Conservation (phyloP, 2,113 vertebrate species). For the Lethenteron reissneri region DNA sequence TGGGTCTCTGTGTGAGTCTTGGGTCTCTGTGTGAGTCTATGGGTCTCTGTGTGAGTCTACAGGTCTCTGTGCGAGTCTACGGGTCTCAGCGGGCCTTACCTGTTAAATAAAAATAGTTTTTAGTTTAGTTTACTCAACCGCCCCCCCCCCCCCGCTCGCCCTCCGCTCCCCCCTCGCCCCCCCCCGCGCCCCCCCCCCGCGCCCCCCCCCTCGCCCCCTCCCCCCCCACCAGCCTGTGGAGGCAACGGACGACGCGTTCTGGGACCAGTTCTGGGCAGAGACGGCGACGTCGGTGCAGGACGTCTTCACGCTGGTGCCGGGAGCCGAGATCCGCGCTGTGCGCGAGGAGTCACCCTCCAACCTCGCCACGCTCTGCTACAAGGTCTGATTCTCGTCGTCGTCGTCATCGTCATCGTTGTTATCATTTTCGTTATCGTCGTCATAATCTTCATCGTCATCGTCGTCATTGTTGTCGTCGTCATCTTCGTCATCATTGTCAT, state of each 20-base stretch:
- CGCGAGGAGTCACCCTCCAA: constrained; percentile 92
- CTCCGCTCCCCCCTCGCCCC: background rate
- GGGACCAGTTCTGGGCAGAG: constrained; percentile 98
- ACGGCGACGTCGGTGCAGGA: constrained; percentile 83
- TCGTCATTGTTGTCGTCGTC: no score
- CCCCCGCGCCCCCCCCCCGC: background rate
- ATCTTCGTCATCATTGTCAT: no score
- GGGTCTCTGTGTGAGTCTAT: no score
- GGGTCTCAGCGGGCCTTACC: no score
- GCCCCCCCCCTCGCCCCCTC: constrained; percentile 9
- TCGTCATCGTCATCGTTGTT: background rate
- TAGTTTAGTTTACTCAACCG: background rate
- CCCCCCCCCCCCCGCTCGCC: constrained; percentile 8
- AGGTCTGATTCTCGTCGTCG: constrained; percentile 28
- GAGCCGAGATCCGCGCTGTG: constrained; percentile 85
- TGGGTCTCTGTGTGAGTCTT: no score
- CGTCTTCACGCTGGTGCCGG: constrained; percentile 82
- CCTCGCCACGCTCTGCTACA: constrained; percentile 85
- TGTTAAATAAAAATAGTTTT: no score
- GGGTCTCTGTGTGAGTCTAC: no score
- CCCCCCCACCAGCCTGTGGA: constrained; percentile 50
- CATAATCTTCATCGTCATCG: no score
- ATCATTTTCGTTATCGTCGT: background rate
- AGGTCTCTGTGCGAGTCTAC: no score
- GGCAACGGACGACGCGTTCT: constrained; percentile 86